These are phyloP conservation scores for Tinamus major DNA, from an alignment of 2,797 vertebrate species.

Conservation along the genomic window DNA sequence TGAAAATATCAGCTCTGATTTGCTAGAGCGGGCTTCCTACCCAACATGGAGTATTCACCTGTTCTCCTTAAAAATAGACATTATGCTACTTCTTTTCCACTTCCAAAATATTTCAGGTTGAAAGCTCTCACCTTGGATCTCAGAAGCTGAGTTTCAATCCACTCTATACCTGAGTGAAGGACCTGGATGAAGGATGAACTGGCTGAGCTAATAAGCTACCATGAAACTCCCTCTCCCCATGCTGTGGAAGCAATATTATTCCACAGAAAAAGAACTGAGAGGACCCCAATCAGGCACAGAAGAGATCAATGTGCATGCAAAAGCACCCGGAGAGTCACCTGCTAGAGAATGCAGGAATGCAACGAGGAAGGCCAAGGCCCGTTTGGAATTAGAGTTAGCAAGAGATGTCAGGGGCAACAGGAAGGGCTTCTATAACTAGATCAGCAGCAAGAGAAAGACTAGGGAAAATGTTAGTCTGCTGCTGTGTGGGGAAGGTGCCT, in stretches of 20 bases:
- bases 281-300: background rate
- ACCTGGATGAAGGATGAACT: background rate
- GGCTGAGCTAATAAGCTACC: background rate
- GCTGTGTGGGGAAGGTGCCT: no score
- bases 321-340: background rate
- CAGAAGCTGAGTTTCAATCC: background rate
- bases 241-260: background rate
- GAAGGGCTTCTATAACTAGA: no score
- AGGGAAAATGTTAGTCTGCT: no score
- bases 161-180: background rate
- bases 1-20: background rate
- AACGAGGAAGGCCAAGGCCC: no score
- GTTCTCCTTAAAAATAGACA: background rate
- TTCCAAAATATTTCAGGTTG: background rate
- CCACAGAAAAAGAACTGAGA: background rate
- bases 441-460: no score
- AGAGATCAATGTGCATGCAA: background rate
- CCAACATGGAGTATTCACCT: background rate
- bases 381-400: no score
- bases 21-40: background rate
- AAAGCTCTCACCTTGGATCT: background rate
- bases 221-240: background rate
- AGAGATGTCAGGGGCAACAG: no score
- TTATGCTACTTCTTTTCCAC: background rate
- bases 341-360: background rate